Conservation (phyloP, 2,797 vertebrate species). For the Jordanella pulchra region DNA sequence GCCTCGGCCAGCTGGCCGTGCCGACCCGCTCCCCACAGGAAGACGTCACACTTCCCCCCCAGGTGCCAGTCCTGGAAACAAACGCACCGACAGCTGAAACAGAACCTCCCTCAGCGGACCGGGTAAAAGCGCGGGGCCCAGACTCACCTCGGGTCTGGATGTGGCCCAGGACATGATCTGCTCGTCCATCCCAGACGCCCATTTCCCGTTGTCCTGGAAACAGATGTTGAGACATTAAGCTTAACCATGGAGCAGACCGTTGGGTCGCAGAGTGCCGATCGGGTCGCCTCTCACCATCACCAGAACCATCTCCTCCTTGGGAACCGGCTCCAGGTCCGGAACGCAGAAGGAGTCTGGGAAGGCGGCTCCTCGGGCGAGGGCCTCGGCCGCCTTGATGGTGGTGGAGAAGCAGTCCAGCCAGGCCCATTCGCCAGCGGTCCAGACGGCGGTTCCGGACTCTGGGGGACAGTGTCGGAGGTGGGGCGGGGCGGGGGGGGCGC, state of each 20-base stretch:
- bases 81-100: slow-evolving; percentile 1
- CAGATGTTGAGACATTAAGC: background rate
- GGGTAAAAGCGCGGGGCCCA: background rate
- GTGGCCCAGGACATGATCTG: slow-evolving; percentile 99
- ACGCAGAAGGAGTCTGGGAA: slow-evolving; percentile 94
- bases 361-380: slow-evolving; percentile 87
- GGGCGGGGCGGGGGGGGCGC: slow-evolving; percentile 85
- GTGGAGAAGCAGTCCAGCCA: slow-evolving; percentile 97
- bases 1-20: slow-evolving; percentile 96
- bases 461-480: slow-evolving; percentile 83
- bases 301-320: slow-evolving; percentile 88
- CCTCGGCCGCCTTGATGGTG: slow-evolving; percentile 94
- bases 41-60: slow-evolving; percentile 95
- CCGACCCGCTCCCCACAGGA: slow-evolving; percentile 93
- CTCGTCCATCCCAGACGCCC: slow-evolving; percentile 93
- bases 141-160: slow-evolving; percentile 90
- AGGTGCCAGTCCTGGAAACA: slow-evolving; percentile 92
- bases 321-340: slow-evolving; percentile 92
- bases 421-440: slow-evolving; percentile 92
- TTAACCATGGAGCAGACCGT: background rate
- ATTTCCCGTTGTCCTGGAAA: slow-evolving; percentile 93
- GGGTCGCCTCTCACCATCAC: slow-evolving; percentile 85
- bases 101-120: background rate
- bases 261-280: background rate
- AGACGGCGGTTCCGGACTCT: slow-evolving; percentile 79